Evolutionary conservation across 2,797 vertebrate species (phyloP).

Genomic region (Diceros bicornis): DNA sequence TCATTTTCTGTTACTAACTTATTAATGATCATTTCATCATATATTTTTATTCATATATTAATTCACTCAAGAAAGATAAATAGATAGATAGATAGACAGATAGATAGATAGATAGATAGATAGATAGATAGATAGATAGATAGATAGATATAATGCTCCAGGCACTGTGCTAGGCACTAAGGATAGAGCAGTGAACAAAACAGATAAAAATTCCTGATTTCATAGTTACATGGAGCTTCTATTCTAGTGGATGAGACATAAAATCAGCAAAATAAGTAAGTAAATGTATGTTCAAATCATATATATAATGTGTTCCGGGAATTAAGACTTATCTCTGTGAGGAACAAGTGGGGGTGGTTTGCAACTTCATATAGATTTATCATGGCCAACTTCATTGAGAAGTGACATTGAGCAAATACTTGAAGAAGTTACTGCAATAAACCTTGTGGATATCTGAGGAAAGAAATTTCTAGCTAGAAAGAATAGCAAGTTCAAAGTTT

Average conservation of each 20-base stretch:
- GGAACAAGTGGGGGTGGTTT: background rate
- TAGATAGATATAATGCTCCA: too few species aligned
- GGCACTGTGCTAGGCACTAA: background rate
- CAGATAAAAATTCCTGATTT: background rate
- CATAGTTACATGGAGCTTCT: background rate
- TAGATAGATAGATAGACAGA: too few species aligned
- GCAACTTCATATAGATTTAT: background rate
- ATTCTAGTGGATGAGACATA: background rate
- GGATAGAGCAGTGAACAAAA: background rate
- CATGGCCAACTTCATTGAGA: background rate
- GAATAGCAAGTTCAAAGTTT: too few species aligned
- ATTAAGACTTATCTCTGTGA: background rate
- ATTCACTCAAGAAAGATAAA: background rate
- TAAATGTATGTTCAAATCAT: background rate
- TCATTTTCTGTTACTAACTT: background rate
- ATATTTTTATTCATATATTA: background rate
- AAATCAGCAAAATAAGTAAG: background rate
- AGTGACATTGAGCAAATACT: background rate
- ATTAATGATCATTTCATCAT: background rate
- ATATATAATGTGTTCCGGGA: background rate
- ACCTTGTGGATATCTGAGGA: background rate
- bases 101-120: too few species aligned
- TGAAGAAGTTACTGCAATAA: background rate
- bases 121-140: too few species aligned
- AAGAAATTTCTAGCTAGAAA: background rate